These are phyloP conservation scores for Galerucella pusilla DNA, from an alignment of 2,888 invertebrate genomes.

Conservation along the genomic window DNA sequence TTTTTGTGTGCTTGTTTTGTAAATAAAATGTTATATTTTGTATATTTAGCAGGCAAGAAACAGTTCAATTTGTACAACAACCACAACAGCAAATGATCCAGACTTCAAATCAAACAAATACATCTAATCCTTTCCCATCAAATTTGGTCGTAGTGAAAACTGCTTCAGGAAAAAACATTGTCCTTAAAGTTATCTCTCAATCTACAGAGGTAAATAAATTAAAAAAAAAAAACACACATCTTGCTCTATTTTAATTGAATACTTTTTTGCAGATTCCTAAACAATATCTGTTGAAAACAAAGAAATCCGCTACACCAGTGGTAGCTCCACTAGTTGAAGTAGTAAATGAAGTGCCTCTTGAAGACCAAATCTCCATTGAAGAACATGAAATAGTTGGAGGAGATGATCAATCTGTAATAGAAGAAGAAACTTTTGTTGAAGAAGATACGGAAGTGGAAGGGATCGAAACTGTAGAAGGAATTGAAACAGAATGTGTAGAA, in stretches of 20 bases:
- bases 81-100: conserved; percentile 45
- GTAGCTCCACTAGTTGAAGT: conserved; percentile 39
- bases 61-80: conserved; percentile 46
- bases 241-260: conserved; percentile 5
- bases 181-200: conserved; percentile 62
- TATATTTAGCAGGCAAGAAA: conserved; percentile 43
- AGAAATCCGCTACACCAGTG: conserved; percentile 41
- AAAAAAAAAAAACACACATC: not conserved
- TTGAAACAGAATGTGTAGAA: conserved; percentile 7
- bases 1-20: not conserved
- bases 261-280: conserved; percentile 51
- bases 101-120: conserved; percentile 29
- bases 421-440: conserved; percentile 24
- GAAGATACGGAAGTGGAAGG: conserved; percentile 32
- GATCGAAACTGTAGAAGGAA: conserved; percentile 51
- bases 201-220: conserved; percentile 49
- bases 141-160: conserved; percentile 64
- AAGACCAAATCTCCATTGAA: conserved; percentile 39
- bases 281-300: conserved; percentile 56
- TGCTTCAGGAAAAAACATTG: conserved; percentile 63
- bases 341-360: conserved; percentile 38
- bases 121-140: conserved; percentile 54
- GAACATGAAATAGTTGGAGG: conserved; percentile 48
- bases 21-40: not conserved
- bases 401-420: not conserved